Evolutionary conservation across 2,113 vertebrate species (phyloP).

Genomic region (Peucedramus taeniatus): DNA sequence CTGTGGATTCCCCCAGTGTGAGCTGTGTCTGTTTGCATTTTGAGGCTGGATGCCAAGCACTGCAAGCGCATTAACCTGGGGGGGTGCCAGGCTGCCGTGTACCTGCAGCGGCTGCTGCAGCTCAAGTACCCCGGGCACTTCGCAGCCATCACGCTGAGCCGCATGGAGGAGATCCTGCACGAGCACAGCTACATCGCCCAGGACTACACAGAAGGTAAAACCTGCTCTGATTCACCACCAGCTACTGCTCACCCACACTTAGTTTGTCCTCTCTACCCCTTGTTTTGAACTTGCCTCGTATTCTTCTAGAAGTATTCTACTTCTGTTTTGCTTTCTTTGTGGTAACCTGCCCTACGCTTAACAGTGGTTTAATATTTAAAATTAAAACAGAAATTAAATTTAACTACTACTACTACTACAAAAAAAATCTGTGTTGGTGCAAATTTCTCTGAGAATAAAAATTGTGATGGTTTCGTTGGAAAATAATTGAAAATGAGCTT

Average conservation of each 20-base stretch:
- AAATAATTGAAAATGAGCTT: not conserved
- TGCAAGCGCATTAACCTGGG: conserved; percentile 94
- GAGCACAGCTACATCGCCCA: conserved; percentile 89
- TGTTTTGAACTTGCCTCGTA: not conserved
- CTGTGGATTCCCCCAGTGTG: not conserved
- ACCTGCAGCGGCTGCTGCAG: conserved; percentile 94
- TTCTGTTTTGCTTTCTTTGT: not conserved
- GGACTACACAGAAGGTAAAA: conserved; percentile 87
- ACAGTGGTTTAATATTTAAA: not conserved
- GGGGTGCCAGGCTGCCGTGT: conserved; percentile 87
- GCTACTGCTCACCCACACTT: not conserved
- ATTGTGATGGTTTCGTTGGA: not conserved
- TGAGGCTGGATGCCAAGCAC: conserved; percentile 88
- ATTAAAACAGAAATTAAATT: not conserved
- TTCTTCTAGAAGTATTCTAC: not conserved
- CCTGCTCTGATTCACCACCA: not conserved
- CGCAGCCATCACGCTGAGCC: conserved; percentile 87
- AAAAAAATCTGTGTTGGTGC: not conserved
- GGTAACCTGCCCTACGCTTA: not conserved
- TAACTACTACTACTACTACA: not conserved
- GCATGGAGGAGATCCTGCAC: conserved; percentile 95
- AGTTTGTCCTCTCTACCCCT: not conserved
- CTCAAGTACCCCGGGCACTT: conserved; percentile 94
- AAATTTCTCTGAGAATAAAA: not conserved
- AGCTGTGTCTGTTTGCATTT: not conserved